These are phyloP conservation scores for Tetraneura akinire DNA, from an alignment of 1,140 invertebrate species.

Conservation along the genomic window DNA sequence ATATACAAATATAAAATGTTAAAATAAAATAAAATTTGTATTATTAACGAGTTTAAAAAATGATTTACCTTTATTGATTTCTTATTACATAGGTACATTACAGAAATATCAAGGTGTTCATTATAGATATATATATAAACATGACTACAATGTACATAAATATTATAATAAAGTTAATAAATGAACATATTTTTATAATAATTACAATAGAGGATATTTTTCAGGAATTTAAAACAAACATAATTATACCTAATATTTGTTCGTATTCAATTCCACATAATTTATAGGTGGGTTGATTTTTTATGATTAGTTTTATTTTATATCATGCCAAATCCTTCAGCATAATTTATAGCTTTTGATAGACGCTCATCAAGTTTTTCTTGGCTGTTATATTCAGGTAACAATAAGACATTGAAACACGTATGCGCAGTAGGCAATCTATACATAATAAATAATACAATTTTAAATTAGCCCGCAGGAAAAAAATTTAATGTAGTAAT, in stretches of 20 bases:
- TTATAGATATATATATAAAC: too few species aligned
- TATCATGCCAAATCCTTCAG: conserved; percentile 83
- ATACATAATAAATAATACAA: conserved; percentile 53
- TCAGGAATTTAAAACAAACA: conserved; percentile 29
- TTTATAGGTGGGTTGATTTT: conserved; percentile 3
- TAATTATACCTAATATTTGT: neutral
- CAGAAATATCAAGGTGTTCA: neutral
- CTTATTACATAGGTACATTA: neutral
- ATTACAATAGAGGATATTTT: conserved; percentile 16
- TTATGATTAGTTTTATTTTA: conserved; percentile 59
- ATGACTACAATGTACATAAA: conserved; percentile 2
- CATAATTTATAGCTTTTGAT: conserved; percentile 86
- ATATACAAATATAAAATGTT: neutral
- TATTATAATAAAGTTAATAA: conserved; percentile 36
- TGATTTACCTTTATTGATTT: neutral
- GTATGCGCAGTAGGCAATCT: conserved; percentile 85
- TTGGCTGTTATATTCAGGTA: conserved; percentile 84
- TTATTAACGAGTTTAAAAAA: neutral
- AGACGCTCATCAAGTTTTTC: conserved; percentile 85
- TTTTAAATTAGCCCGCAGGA: neutral
- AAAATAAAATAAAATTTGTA: too few species aligned
- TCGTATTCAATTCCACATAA: neutral
- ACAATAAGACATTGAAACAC: conserved; percentile 92
- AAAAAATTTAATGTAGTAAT: too few species aligned
- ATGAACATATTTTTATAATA: conserved; percentile 11